Evolutionary conservation across 2,888 invertebrate genomes (phyloP), one percentile per base, ranked within the genome.

Genomic region (Meghimatium bilineatum): DNA sequence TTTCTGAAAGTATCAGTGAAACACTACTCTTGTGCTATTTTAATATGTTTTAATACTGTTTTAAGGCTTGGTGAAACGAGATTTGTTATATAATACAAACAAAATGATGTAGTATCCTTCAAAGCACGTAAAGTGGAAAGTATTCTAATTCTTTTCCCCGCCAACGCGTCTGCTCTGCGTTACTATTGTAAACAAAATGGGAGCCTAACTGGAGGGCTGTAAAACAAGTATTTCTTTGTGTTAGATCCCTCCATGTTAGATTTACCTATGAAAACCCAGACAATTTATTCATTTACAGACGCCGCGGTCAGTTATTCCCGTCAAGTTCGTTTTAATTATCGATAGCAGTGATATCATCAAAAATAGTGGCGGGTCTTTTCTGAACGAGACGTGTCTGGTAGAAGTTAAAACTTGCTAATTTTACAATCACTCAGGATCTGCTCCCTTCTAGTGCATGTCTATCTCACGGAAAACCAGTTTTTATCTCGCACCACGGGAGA

Each of bases 391-490:
- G 32, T 78, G 78, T 60, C 78, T 34, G 78, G 78, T 34, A 26
- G 36, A 38, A 38, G 66, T 34, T 52, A 78, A n/a, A 10, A 78
- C 66, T 78, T 66, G 78, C 66, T 66, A 23, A 38, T 38, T 78
- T 78, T 66, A 78, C 36, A 78, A 63, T 63, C 78, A 78, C 36
- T 26, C 36, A 63, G 34, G 63, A 56, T 63, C 36, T 38, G 66
- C 36, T 78, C 8, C 78, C 78, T 14, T n/a, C 29, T 44, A 44
- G 44, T 72, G 17, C 60, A 36, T 56, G 75, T 75, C 52, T 75
- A 75, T 75, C 75, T 49, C n/a, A 75, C 75, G n/a, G 38, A 38
- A n/a, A 72, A 69, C 69, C 69, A 36, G 72, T 72, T 38, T 71
- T 71, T 72, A 72, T 72, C 72, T 72, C 44, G 72, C 72, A 26